Evolutionary conservation across 2,888 invertebrate species (phyloP).

Genomic region (Epistrophe grossulariae): DNA sequence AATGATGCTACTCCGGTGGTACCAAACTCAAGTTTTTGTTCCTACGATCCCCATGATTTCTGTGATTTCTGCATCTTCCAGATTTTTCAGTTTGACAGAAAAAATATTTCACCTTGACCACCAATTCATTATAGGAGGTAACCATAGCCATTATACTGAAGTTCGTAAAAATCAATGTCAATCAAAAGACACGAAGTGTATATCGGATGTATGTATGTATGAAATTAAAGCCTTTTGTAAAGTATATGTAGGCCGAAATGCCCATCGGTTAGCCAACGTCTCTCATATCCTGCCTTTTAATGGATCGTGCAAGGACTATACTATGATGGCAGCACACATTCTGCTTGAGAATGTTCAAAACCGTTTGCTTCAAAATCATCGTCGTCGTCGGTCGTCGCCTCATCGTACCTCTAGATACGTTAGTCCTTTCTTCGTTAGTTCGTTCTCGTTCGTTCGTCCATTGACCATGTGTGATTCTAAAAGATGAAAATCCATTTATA

Average conservation of each 20-base stretch:
- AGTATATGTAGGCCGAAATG: constrained; percentile 71
- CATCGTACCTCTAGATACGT: constrained; percentile 31
- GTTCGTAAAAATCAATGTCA: not conserved
- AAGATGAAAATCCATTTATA: constrained; percentile 75
- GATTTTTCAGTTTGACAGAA: too few relatives aligned
- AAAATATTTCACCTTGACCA: too few relatives aligned
- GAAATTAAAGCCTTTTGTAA: constrained; percentile 35
- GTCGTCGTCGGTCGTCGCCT: constrained; percentile 1
- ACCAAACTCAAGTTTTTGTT: too few relatives aligned
- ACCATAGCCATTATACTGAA: too few relatives aligned
- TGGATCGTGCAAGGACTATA: constrained; percentile 63
- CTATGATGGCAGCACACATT: constrained; percentile 49
- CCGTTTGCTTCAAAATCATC: constrained; percentile 31
- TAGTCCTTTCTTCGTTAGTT: constrained; percentile 40
- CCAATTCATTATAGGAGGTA: too few relatives aligned
- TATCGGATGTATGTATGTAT: not conserved
- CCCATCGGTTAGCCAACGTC: constrained; percentile 73
- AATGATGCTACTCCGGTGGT: too few relatives aligned
- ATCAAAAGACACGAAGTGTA: not conserved
- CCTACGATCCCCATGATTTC: too few relatives aligned
- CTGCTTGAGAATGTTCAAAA: constrained; percentile 54
- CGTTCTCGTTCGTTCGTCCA: constrained; percentile 6
- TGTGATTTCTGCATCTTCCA: too few relatives aligned
- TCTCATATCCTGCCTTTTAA: constrained; percentile 70
- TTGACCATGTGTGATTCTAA: constrained; percentile 73